Evolutionary conservation across 1,140 invertebrate genomes (phyloP).

Genomic region (Lithobius niger): DNA sequence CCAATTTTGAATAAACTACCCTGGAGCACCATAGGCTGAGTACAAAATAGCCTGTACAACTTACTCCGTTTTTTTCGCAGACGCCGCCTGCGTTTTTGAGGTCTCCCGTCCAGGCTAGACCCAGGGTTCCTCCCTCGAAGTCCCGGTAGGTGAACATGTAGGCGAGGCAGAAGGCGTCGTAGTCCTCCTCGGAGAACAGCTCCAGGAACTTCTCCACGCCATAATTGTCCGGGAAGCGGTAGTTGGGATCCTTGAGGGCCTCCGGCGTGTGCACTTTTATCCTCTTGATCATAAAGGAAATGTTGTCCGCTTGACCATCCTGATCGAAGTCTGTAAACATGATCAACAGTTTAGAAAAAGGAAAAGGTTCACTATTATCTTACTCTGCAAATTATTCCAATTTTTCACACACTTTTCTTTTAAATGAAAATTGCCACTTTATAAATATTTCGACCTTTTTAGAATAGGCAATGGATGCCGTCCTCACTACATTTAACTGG

Average conservation of each 20-base stretch:
- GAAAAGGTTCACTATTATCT: too few species aligned
- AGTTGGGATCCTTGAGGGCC: conserved; percentile 62
- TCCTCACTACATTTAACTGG: too few species aligned
- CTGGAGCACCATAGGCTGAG: too few species aligned
- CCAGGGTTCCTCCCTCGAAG: conserved; percentile 96
- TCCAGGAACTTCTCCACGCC: conserved; percentile 76
- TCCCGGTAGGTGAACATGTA: conserved; percentile 99
- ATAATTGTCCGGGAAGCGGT: conserved; percentile 59
- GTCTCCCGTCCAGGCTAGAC: conserved; percentile 93
- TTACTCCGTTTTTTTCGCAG: conserved; percentile 83
- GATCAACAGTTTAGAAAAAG: too few species aligned
- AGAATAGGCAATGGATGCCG: too few species aligned
- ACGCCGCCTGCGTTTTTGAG: conserved; percentile 87
- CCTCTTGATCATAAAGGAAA: conserved; percentile 90
- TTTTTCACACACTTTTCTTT: neutral
- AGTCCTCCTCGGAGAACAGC: conserved; percentile 92
- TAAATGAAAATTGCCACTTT: too few species aligned
- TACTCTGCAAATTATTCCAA: neutral
- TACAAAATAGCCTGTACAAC: conserved; percentile 21
- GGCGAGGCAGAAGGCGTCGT: conserved; percentile 94
- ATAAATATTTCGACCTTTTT: too few species aligned
- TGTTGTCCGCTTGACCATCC: conserved; percentile 78
- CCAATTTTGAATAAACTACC: too few species aligned
- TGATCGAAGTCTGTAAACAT: conserved; percentile 86
- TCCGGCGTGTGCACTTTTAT: conserved; percentile 83